These are phyloP conservation scores for Psephotus haematonotus DNA, from an alignment of 2,113 vertebrate species.

Conservation along the genomic window DNA sequence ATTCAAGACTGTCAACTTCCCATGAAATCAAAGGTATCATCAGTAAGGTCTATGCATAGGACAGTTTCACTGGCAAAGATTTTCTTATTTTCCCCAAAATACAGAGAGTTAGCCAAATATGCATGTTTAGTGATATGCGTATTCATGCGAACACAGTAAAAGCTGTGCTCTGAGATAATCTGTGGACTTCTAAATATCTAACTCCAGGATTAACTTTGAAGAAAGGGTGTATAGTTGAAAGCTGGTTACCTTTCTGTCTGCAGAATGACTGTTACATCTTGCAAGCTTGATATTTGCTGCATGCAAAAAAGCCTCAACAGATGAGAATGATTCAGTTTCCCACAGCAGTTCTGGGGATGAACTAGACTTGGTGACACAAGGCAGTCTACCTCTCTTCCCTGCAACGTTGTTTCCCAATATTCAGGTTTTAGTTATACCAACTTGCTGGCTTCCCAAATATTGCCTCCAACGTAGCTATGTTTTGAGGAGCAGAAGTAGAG, in stretches of 20 bases:
- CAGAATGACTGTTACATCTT: background rate
- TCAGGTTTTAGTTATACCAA: background rate
- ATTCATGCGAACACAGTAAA: background rate
- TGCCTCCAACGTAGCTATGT: background rate
- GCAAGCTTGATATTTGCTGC: background rate
- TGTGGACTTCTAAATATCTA: background rate
- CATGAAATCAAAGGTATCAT: background rate
- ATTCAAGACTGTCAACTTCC: background rate
- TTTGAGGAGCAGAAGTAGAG: background rate
- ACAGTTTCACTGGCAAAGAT: background rate
- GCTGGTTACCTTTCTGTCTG: background rate
- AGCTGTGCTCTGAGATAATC: background rate
- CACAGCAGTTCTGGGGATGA: background rate
- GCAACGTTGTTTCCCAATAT: background rate
- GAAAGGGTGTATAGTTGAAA: background rate
- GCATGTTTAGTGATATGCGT: background rate
- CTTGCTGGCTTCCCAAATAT: background rate
- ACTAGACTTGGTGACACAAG: background rate
- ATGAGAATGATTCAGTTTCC: background rate
- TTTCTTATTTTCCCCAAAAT: background rate
- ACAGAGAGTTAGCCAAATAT: background rate
- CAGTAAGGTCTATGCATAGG: background rate
- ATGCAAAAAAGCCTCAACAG: background rate
- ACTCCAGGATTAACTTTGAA: background rate
- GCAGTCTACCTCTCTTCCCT: background rate